phyloP scores from a whole-genome alignment of 2,888 invertebrate species.

The Synanthedon tipuliformis region DNA sequence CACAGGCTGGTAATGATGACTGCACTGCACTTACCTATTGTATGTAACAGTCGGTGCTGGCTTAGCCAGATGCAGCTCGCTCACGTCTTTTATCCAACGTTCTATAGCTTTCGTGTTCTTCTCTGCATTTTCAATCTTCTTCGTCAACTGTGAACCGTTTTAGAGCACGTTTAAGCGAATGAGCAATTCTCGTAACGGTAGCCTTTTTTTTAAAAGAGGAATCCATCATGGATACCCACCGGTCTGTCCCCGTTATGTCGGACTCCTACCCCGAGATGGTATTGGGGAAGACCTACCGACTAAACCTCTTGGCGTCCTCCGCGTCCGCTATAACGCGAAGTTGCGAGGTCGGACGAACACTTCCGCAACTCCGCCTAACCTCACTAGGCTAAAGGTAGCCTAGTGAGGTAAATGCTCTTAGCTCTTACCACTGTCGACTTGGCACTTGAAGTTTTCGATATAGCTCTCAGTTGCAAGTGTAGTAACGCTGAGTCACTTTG shows the following conservation, averaged over 20 bases:
- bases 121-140: conserved; percentile 85
- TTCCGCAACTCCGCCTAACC: too few relatives aligned
- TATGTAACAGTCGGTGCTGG: conserved; percentile 87
- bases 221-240: too few relatives aligned
- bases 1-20: too few relatives aligned
- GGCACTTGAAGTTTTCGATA: conserved; percentile 63
- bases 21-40: conserved; percentile 64
- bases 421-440: conserved; percentile 48
- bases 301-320: too few relatives aligned
- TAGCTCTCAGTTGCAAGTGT: conserved; percentile 87
- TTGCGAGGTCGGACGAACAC: too few relatives aligned
- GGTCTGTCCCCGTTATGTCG: too few relatives aligned
- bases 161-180: background rate
- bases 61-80: conserved; percentile 90
- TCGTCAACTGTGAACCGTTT: conserved; percentile 69
- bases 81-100: conserved; percentile 96
- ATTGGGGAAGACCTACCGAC: too few relatives aligned
- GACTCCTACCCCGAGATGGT: too few relatives aligned
- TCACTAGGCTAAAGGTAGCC: too few relatives aligned
- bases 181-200: background rate
- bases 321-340: too few relatives aligned
- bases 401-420: background rate
- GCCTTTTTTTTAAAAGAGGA: too few relatives aligned
- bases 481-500: conserved; percentile 97
- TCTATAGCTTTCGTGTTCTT: conserved; percentile 91